A percentile compares a stretch with the other conserved stretches of the same genome.
These are phyloP conservation scores for Monochamus saltuarius DNA, from an alignment of 1,140 invertebrate genomes.

Conservation along the genomic window DNA sequence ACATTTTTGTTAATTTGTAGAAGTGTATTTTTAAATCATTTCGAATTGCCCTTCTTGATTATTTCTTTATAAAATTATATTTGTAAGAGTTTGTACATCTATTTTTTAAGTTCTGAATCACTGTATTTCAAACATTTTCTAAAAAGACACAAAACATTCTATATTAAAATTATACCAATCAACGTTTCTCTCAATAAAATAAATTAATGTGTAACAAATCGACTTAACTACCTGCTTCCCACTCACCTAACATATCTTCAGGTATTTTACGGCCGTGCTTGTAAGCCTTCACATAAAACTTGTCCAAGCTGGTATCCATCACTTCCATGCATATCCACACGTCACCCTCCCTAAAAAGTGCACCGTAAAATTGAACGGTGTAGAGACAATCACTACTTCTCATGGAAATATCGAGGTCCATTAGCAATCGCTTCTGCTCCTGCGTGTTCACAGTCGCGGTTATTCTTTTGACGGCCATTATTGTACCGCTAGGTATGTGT, in stretches of 20 bases:
- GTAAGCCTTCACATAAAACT: slow-evolving; percentile 88
- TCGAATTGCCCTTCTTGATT: too few relatives aligned
- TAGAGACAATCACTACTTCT: slow-evolving; percentile 93
- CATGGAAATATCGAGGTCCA: slow-evolving; percentile 96
- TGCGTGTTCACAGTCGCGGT: slow-evolving; percentile 80
- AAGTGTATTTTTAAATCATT: too few relatives aligned
- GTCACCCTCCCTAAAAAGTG: slow-evolving; percentile 92
- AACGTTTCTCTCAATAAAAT: too few relatives aligned
- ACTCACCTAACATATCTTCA: slow-evolving; percentile 87
- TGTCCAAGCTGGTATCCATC: slow-evolving; percentile 97
- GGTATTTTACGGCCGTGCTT: slow-evolving; percentile 77
- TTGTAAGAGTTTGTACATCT: too few relatives aligned
- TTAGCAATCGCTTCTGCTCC: slow-evolving; percentile 90
- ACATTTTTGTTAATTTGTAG: too few relatives aligned
- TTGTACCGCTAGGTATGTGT: slow-evolving; percentile 82
- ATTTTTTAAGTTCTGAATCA: too few relatives aligned
- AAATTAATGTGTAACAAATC: too few relatives aligned
- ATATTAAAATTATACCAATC: too few relatives aligned
- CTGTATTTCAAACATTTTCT: too few relatives aligned
- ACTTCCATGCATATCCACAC: slow-evolving; percentile 99
- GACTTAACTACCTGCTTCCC: background rate
- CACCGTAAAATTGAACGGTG: slow-evolving; percentile 97
- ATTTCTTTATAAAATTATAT: too few relatives aligned
- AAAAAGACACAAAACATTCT: too few relatives aligned
- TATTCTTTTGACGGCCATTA: slow-evolving; percentile 90